Evolutionary conservation across 2,113 vertebrate genomes (phyloP), one percentile per base, ranked within the genome.

Genomic region (Tamias sibiricus): DNA sequence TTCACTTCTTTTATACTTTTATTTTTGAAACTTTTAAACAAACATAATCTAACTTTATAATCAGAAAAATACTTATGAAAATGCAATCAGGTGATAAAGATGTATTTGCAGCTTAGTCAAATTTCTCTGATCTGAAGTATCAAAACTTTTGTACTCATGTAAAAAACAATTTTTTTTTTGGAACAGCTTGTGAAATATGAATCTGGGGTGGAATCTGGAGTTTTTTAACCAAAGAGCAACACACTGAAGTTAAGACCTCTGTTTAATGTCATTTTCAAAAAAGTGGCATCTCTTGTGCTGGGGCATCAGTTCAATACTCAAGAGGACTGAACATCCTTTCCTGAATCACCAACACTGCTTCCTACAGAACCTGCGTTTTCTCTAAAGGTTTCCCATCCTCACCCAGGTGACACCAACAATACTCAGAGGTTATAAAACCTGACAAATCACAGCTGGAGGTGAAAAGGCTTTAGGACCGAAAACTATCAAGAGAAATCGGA

Each of bases 211-310:
- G 2, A 93, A 64, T 79, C 79, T 84, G 75, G 79, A 66, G 74
- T 4, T 40, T 81, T 68, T 80, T 28, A 54, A 40, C 26, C 83
- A 91, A 80, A 91, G 42, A 9, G 17, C 20, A 14, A 85, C 26
- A 52, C 13, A 20, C 52, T 62, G 5, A 82, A 79, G 69, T 66
- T 64, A 82, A 93, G 49, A 87, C 42, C 79, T 95, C 87, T 95
- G 96, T 74, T 86, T 96, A 59, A 54, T 71, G 82, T 87, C 87
- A 85, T 96, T 95, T 93, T 95, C 8, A 62, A 44, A 81, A 93
- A 72, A 84, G 92, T 22, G 77, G 40, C 66, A 76, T 44, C 26
- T 87, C 66, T 82, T 30, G 6, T 32, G 28, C 90, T 16, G 35
- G 80, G 87, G 80, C 72, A 40, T 26, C 19, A 7, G 83, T 83